A percentile compares a stretch with the other conserved stretches of the same genome.
Conservation (phyloP, 1,140 invertebrate species). For the Drosophila ohnishii region DNA sequence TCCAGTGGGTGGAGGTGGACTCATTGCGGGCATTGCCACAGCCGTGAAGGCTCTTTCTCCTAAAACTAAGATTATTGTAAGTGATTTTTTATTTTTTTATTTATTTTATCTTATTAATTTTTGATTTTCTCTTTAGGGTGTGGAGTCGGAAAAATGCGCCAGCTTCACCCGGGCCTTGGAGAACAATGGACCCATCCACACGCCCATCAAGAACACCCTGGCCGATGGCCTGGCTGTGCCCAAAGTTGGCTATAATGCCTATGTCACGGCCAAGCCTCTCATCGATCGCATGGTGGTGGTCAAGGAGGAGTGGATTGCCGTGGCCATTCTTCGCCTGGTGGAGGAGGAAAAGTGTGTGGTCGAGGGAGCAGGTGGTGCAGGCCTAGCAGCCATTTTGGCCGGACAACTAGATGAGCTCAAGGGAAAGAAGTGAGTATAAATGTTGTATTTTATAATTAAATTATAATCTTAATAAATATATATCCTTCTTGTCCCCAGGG, state of each 20-base stretch:
- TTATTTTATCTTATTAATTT: neutral
- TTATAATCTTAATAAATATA: neutral
- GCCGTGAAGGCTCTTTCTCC: constrained; percentile 94
- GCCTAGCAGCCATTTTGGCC: constrained; percentile 93
- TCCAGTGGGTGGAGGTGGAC: constrained; percentile 94
- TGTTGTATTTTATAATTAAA: neutral
- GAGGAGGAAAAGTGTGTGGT: constrained; percentile 97
- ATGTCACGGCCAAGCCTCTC: constrained; percentile 88
- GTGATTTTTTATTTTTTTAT: constrained; percentile 9
- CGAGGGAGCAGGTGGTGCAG: constrained; percentile 95
- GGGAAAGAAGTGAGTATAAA: constrained; percentile 89
- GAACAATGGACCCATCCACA: constrained; percentile 87
- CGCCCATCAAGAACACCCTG: constrained; percentile 89
- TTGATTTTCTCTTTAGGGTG: constrained; percentile 86
- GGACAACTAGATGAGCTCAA: constrained; percentile 92
- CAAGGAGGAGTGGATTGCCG: constrained; percentile 93
- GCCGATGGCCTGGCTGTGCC: constrained; percentile 97
- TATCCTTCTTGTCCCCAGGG: constrained; percentile 71
- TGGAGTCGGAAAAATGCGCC: constrained; percentile 94
- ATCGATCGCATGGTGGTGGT: constrained; percentile 94
- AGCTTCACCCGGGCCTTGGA: constrained; percentile 91
- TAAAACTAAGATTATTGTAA: constrained; percentile 89
- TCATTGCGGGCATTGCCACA: constrained; percentile 93
- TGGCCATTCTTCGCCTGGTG: constrained; percentile 93
- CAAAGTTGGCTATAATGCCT: constrained; percentile 94